These are phyloP conservation scores for Meloidogyne floridensis DNA, from an alignment of 1,140 invertebrate genomes.

Conservation along the genomic window DNA sequence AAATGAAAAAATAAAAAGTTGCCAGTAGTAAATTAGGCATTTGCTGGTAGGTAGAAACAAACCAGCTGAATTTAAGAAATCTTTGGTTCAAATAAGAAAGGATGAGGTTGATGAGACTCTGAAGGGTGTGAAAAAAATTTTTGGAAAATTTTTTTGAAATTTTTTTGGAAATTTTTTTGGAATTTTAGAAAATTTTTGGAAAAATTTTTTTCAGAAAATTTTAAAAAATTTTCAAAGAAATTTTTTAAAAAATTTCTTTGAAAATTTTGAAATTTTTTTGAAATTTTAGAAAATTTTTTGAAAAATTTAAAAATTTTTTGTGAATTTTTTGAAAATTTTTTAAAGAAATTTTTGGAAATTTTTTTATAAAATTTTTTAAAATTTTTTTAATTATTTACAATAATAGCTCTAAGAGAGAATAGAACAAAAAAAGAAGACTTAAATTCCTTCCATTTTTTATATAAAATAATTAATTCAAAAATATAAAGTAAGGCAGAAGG, in stretches of 20 bases:
- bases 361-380: no score
- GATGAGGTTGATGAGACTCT: background rate
- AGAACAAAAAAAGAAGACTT: background rate
- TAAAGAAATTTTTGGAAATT: no score
- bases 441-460: background rate
- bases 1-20: background rate
- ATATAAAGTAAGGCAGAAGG: background rate
- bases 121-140: no score
- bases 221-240: no score
- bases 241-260: no score
- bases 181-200: no score
- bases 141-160: no score
- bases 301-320: background rate
- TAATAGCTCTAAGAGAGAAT: conserved; percentile 87
- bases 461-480: background rate
- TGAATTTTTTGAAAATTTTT: no score
- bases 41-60: background rate
- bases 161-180: no score
- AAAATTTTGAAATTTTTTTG: background rate
- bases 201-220: no score
- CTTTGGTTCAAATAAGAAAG: background rate
- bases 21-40: background rate
- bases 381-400: conserved; percentile 82
- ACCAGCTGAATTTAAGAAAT: background rate
- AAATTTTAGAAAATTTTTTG: background rate